Evolutionary conservation across 2,797 vertebrate genomes (phyloP), one percentile per base, ranked within the genome.

Genomic region (Todus mexicanus): DNA sequence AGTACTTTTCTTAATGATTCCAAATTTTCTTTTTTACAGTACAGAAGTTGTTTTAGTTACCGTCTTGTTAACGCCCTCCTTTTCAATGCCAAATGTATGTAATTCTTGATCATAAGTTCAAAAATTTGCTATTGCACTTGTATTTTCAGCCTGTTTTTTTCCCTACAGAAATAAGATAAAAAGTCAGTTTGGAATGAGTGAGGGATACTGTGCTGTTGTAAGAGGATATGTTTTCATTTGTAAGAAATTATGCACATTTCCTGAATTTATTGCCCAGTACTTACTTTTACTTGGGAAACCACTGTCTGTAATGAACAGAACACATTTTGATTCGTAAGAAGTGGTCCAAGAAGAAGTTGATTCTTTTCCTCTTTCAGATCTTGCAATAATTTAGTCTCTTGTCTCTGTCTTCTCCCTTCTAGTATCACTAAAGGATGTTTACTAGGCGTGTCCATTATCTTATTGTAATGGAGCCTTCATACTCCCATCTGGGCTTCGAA

Each of bases 311-410:
- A 84, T 3, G 33, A 90, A 79, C 43, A 42, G 84, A 92, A 81
- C 82, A 84, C 87, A 87, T 20, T 93, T 56, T 91, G 63, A 90
- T 87, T 96, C 73, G 31, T 81, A 74, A 83, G 73, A 66, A 93
- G 63, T 38, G n/a, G 51, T 87, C 68, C 81, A 82, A 96, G 76
- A 86, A 85, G 20, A 64, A 37, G 33, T 48, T 53, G n/a, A 21
- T 92, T 92, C 47, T 91, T 82, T 75, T 88, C 31, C 47, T 71
- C 35, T 91, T 88, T 88, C 59, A 75, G 43, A 13, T 61, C 16
- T 86, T 70, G 54, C 63, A 93, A 74, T 93, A 87, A 75, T 93
- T 94, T 81, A 77, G 54, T 85, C 70, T 92, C 51, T 85, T 87
- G 79, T 81, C 85, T 86, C 27, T 87, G 53, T 90, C 66, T 66